Evolutionary conservation across 2,113 vertebrate species (phyloP).

Genomic region (Spheniscus mendiculus): DNA sequence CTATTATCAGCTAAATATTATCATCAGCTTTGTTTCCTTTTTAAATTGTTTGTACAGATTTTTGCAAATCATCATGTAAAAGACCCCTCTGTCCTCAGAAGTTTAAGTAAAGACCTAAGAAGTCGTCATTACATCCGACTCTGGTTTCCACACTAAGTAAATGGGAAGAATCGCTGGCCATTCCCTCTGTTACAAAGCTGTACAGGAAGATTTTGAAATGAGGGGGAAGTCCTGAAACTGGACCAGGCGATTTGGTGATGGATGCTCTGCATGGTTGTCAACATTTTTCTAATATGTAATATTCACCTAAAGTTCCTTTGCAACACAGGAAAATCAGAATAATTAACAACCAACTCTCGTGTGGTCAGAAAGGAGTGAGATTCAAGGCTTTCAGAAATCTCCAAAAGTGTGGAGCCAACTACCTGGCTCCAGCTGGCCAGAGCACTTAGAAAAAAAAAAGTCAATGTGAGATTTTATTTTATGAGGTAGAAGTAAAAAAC

Average conservation of each 20-base stretch:
- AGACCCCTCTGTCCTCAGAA: background rate
- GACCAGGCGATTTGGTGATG: background rate
- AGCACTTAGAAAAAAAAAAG: background rate
- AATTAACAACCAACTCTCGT: background rate
- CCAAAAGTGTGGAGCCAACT: background rate
- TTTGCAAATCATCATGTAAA: background rate
- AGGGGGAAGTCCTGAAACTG: background rate
- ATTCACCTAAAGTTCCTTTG: background rate
- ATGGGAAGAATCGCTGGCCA: background rate
- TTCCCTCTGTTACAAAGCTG: background rate
- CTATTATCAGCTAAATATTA: background rate
- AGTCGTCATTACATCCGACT: background rate
- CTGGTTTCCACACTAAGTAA: background rate
- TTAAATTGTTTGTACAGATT: background rate
- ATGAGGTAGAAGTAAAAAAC: background rate
- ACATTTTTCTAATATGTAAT: background rate
- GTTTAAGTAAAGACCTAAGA: background rate
- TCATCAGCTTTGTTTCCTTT: slow-evolving; percentile 7
- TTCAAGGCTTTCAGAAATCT: background rate
- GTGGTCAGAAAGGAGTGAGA: background rate
- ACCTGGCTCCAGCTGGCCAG: background rate
- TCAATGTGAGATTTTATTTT: background rate
- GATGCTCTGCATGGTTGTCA: background rate
- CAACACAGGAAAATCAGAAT: background rate
- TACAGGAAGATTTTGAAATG: background rate